phyloP scores from a whole-genome alignment of 2,888 invertebrate species.

The Vesta saturnalis region DNA sequence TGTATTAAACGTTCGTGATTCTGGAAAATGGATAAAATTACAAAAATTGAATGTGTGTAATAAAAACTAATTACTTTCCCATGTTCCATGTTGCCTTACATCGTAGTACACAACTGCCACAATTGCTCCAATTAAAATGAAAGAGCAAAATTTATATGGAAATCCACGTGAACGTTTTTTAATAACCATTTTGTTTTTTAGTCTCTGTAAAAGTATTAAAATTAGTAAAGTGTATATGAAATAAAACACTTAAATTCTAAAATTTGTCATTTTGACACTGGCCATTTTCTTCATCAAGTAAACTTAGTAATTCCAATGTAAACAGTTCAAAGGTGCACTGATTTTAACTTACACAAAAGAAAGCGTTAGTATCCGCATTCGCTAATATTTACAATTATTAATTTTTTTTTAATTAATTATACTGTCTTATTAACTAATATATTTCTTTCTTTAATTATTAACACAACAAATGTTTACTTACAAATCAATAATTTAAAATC shows the following conservation, averaged over 20 bases:
- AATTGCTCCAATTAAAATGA: conserved; percentile 69
- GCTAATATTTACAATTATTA: too few relatives aligned
- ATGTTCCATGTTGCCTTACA: conserved; percentile 72
- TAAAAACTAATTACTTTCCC: conserved; percentile 70
- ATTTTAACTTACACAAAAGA: too few relatives aligned
- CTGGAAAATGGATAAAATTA: conserved; percentile 52
- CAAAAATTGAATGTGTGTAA: neutral
- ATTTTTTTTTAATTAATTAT: neutral
- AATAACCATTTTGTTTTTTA: conserved; percentile 62
- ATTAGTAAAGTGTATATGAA: neutral
- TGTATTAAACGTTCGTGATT: conserved; percentile 72
- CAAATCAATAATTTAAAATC: neutral
- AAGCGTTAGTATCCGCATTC: too few relatives aligned
- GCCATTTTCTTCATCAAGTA: neutral
- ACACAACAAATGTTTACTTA: neutral
- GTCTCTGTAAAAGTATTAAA: conserved; percentile 24
- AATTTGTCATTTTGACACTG: neutral
- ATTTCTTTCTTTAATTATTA: neutral
- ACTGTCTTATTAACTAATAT: neutral
- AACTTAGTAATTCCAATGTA: too few relatives aligned
- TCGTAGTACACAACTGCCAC: conserved; percentile 73
- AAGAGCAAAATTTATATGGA: conserved; percentile 73
- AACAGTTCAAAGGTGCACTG: too few relatives aligned
- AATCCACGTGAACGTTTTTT: conserved; percentile 58
- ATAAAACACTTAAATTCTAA: too few relatives aligned